Percentiles rank a stretch among this genome's conserved stretches.
Evolutionary conservation across 1,140 invertebrate species (phyloP).

Genomic region (Cephus cinctus): DNA sequence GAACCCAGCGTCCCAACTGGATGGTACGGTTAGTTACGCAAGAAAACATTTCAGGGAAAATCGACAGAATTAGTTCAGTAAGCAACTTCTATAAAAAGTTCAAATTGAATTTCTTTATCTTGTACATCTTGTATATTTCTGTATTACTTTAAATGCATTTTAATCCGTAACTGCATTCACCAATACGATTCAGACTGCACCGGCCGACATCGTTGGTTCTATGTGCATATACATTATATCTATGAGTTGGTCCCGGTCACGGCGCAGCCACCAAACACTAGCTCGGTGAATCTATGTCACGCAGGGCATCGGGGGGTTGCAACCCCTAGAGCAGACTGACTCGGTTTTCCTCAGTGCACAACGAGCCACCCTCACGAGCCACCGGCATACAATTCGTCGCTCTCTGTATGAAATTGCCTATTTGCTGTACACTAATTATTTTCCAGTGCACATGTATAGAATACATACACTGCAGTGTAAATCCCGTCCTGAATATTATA

Average conservation of each 20-base stretch:
- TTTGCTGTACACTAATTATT: no score
- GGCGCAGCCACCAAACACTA: slow-evolving; percentile 22
- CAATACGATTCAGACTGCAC: neutral
- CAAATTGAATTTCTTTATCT: neutral
- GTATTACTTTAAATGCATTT: neutral
- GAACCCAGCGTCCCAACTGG: no score
- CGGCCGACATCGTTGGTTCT: no score
- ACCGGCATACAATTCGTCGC: no score
- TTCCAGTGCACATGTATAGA: no score
- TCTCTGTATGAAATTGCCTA: no score
- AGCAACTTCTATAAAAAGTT: neutral
- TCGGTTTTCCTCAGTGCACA: slow-evolving; percentile 23
- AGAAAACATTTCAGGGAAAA: no score
- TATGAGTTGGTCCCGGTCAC: neutral
- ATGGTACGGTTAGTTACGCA: no score
- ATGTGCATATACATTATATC: neutral
- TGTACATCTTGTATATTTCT: neutral
- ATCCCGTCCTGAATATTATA: no score
- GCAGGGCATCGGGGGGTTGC: slow-evolving; percentile 24
- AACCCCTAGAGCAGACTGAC: slow-evolving; percentile 7
- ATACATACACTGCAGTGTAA: no score
- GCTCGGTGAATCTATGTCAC: slow-evolving; percentile 34
- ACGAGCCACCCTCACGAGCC: slow-evolving; percentile 25
- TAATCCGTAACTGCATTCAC: neutral
- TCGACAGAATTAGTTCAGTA: neutral